Base-by-base conservation (phyloP, 2,888 invertebrate genomes). In the Tolmerus cingulatus region DNA sequence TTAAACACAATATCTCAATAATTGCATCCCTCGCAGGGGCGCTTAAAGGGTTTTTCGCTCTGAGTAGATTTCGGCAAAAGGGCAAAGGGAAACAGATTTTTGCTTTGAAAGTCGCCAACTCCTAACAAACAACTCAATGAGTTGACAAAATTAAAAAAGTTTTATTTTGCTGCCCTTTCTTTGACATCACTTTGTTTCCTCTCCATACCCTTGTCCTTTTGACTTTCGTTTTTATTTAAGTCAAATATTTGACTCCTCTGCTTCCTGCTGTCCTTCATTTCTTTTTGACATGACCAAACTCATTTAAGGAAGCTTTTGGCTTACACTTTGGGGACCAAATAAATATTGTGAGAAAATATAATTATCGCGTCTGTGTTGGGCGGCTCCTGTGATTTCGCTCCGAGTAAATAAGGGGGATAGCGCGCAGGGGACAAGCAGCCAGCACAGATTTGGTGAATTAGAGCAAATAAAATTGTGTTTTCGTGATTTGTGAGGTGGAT, bases 111-210 rank as follows among this genome's bases (percentile, higher is more conserved):
- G 79, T 79, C 79, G 51, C 51, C 40, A 79, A 79, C 79, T 79
- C 79, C 51, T 55, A 51, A 79, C 79, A 79, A 79, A 79, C 79
- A 79, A 79, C 55, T 79, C 79, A 79, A 79, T 79, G 79, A 79
- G 79, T 79, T 79, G 79, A 79, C 79, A 79, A 79, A 79, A 79
- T 79, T 79, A 79, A 79, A 79, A 79, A 79, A 79, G 79, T 79
- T 79, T 79, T 79, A 79, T 79, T 79, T 79, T 79, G 79, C 51
- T 27, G 79, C 30, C 79, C 79, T 79, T 79, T 79, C 79, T 79
- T 79, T 79, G 79, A 79, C 79, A 79, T 79, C 79, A 79, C 79
- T 79, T 79, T 79, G 79, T 79, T 79, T 79, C 78, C 30, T 79
- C 79, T 23, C n/a, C 51, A 51, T 79, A 51, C 51, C 79, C 79